Evolutionary conservation across 2,113 vertebrate species (phyloP).

Genomic region (Solenodon paradoxus): DNA sequence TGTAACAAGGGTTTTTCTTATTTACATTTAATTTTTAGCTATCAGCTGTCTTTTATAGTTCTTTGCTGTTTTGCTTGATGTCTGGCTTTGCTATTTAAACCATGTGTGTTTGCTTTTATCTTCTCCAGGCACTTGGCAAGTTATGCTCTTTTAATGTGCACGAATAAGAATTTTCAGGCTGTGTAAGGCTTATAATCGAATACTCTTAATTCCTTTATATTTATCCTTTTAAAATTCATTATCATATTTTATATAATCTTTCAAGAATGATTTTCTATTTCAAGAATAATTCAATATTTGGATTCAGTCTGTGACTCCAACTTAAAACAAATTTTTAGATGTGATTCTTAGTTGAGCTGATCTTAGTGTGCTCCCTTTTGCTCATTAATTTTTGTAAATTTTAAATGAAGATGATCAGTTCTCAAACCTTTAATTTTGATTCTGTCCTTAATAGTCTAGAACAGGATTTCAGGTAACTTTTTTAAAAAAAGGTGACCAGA

Average conservation of each 20-base stretch:
- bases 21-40: conserved; percentile 38
- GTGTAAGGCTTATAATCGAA: background rate
- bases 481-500: background rate
- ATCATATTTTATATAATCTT: background rate
- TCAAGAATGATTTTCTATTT: background rate
- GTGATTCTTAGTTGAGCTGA: background rate
- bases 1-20: background rate
- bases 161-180: conserved; percentile 18
- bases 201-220: background rate
- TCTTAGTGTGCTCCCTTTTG: background rate
- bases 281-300: background rate
- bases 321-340: background rate
- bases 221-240: background rate
- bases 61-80: conserved; percentile 2
- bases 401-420: background rate
- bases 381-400: background rate
- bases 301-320: background rate
- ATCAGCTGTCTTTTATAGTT: background rate
- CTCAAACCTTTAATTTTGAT: background rate
- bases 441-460: background rate
- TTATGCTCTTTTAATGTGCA: background rate
- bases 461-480: background rate
- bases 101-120: conserved; percentile 41
- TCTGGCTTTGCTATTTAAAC: conserved; percentile 21
- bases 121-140: conserved; percentile 9